Conservation (phyloP, 1,140 invertebrate species). For the Apocrypta bakeri region DNA sequence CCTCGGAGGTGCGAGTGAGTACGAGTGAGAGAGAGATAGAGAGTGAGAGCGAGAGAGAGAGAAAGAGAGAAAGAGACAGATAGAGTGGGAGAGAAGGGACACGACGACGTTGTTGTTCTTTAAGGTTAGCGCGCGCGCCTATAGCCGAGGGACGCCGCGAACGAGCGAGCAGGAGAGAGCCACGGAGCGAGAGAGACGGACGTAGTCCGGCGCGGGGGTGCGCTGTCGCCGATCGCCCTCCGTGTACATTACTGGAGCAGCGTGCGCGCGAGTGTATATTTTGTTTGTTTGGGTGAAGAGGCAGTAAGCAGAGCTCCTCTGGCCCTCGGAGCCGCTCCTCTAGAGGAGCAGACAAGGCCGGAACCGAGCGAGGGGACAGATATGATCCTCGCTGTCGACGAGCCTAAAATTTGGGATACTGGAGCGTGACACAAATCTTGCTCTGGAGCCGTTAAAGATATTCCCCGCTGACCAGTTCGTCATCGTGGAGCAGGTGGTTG, state of each 20-base stretch:
- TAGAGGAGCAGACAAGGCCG: not conserved
- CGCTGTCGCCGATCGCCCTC: not conserved
- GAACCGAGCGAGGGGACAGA: constrained; percentile 44
- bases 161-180: constrained; percentile 3
- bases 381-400: constrained; percentile 51
- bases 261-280: not conserved
- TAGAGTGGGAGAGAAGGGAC: not conserved
- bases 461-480: constrained; percentile 73
- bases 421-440: constrained; percentile 72
- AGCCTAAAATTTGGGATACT: constrained; percentile 65
- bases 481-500: constrained; percentile 70
- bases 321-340: not conserved
- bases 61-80: no score
- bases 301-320: not conserved
- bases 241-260: not conserved
- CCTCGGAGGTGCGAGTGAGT: not conserved
- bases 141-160: constrained; percentile 1
- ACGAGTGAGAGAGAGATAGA: not conserved
- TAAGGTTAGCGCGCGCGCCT: constrained; percentile 35
- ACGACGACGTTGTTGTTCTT: constrained; percentile 39
- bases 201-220: not conserved
- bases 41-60: no score
- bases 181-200: constrained; percentile 5
- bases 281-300: not conserved
- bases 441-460: constrained; percentile 72